Percentiles rank a stretch among this genome's conserved stretches.
Evolutionary conservation across 2,113 vertebrate genomes (phyloP).

Genomic region (Meleagris gallopavo): DNA sequence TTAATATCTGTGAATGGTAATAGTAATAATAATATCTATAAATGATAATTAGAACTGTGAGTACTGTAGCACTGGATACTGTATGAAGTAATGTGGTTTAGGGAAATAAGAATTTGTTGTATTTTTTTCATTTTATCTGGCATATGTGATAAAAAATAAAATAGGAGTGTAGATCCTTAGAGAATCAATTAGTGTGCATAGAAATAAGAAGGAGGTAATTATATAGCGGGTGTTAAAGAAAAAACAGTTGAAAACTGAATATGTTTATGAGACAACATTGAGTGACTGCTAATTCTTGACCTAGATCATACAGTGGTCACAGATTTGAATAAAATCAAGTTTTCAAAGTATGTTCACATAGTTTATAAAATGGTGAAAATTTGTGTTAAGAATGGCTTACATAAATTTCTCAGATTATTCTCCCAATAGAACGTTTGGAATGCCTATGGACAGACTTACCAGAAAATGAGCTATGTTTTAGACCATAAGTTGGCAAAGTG

Average conservation of each 20-base stretch:
- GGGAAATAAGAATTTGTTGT: slow-evolving; percentile 37
- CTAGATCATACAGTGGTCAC: slow-evolving; percentile 13
- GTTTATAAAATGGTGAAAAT: not conserved
- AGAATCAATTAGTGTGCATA: slow-evolving; percentile 76
- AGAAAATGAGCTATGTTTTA: not conserved
- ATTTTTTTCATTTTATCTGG: slow-evolving; percentile 62
- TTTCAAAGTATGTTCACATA: not conserved
- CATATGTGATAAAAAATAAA: slow-evolving; percentile 63
- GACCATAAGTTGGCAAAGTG: not conserved
- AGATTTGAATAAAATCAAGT: not conserved
- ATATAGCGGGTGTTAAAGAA: slow-evolving; percentile 46
- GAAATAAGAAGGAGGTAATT: slow-evolving; percentile 71
- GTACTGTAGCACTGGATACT: not conserved
- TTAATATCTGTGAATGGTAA: not conserved
- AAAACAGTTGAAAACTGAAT: slow-evolving; percentile 62
- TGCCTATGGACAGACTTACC: not conserved
- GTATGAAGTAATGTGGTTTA: not conserved
- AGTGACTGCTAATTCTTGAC: slow-evolving; percentile 55
- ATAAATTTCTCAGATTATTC: not conserved
- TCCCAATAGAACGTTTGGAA: not conserved
- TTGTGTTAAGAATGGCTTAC: not conserved
- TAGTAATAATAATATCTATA: not conserved
- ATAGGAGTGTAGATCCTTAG: slow-evolving; percentile 57
- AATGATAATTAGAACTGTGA: not conserved
- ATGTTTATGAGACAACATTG: slow-evolving; percentile 42